These are phyloP conservation scores for Calephelis perditalis DNA, from an alignment of 2,888 invertebrate species.

Conservation along the genomic window DNA sequence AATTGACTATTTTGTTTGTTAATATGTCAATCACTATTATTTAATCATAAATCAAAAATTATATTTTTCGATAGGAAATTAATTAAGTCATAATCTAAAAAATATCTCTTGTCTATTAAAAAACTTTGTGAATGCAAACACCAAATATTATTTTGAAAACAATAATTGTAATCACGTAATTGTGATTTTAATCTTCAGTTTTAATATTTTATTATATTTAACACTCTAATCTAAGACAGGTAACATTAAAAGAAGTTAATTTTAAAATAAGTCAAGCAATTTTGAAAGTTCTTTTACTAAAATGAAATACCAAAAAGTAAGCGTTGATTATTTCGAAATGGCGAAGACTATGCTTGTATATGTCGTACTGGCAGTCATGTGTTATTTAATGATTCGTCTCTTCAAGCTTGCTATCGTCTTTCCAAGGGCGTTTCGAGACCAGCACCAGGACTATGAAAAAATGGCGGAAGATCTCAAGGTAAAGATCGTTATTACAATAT, in stretches of 20 bases:
- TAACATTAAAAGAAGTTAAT: neutral
- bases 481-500: constrained; percentile 14
- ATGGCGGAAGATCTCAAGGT: constrained; percentile 73
- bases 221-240: too few relatives aligned
- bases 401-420: constrained; percentile 82
- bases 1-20: too few relatives aligned
- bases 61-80: too few relatives aligned
- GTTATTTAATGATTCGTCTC: constrained; percentile 82
- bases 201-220: too few relatives aligned
- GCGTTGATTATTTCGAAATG: constrained; percentile 83
- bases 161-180: too few relatives aligned
- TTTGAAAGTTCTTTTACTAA: constrained; percentile 20
- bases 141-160: too few relatives aligned
- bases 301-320: constrained; percentile 83
- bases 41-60: too few relatives aligned
- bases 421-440: constrained; percentile 77
- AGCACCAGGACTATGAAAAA: constrained; percentile 70
- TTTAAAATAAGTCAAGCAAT: neutral
- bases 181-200: too few relatives aligned
- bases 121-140: too few relatives aligned
- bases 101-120: too few relatives aligned
- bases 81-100: too few relatives aligned
- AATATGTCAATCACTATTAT: too few relatives aligned
- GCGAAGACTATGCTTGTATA: constrained; percentile 80
- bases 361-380: constrained; percentile 77